Evolutionary conservation across 2,797 vertebrate species (phyloP).

Genomic region (Sitta carolinensis): DNA sequence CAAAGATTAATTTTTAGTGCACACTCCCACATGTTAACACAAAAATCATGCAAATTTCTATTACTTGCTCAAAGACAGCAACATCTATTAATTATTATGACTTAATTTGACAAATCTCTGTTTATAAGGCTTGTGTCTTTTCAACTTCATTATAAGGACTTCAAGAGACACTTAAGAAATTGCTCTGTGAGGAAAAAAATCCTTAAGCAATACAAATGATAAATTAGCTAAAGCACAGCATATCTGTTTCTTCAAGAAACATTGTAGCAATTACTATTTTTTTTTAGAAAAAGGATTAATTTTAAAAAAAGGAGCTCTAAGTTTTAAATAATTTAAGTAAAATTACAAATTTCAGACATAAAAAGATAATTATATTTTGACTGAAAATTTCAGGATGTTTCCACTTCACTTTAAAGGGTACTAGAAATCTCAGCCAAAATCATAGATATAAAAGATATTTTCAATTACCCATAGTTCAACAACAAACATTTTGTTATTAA

Average conservation of each 20-base stretch:
- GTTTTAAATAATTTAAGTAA: not conserved
- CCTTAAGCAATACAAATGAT: not conserved
- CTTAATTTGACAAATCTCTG: slow-evolving; percentile 8
- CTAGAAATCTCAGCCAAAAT: not conserved
- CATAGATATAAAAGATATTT: not conserved
- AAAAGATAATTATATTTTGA: not conserved
- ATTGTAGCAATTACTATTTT: not conserved
- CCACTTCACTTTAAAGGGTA: not conserved
- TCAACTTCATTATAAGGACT: not conserved
- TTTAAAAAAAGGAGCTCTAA: not conserved
- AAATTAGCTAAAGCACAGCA: not conserved
- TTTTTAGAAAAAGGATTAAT: not conserved
- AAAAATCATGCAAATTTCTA: not conserved
- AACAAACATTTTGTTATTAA: not conserved
- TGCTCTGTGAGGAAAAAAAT: not conserved
- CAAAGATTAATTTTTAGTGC: not conserved
- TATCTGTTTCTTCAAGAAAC: not conserved
- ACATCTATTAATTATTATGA: not conserved
- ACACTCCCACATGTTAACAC: not conserved
- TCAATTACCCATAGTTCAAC: not conserved
- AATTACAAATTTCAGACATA: not conserved
- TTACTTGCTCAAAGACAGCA: not conserved
- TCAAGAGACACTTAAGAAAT: slow-evolving; percentile 6
- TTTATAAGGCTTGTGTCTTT: slow-evolving; percentile 3
- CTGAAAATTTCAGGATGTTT: not conserved